phyloP scores from a whole-genome alignment of 2,113 vertebrate species.

The Bungarus multicinctus region DNA sequence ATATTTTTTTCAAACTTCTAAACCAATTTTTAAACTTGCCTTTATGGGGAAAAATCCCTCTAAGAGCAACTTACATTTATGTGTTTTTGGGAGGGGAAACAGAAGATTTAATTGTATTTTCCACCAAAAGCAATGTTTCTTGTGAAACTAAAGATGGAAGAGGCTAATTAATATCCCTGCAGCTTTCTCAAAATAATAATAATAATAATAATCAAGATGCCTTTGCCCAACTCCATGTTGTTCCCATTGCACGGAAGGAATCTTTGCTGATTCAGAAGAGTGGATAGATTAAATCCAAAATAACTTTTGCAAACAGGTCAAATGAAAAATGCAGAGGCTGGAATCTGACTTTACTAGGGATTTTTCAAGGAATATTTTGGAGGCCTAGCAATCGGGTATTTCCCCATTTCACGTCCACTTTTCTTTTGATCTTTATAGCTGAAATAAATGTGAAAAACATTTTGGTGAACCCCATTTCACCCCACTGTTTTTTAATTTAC shows the following conservation, averaged over 20 bases:
- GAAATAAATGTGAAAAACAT: background rate
- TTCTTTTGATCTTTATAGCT: background rate
- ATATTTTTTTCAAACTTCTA: background rate
- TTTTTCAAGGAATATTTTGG: background rate
- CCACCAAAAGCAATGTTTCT: background rate
- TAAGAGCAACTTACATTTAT: background rate
- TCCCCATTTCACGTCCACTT: background rate
- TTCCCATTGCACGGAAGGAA: background rate
- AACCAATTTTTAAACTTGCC: background rate
- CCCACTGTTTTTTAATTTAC: slow-evolving; percentile 62
- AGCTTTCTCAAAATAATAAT: background rate
- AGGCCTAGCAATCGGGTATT: background rate
- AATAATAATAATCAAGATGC: background rate
- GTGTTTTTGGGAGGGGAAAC: background rate
- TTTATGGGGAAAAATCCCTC: background rate
- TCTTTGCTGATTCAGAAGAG: background rate
- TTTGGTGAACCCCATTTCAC: background rate
- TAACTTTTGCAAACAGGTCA: background rate
- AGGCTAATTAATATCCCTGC: background rate
- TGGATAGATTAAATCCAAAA: background rate
- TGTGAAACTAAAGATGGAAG: background rate
- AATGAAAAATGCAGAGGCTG: background rate
- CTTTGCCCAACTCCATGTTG: background rate
- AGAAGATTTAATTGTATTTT: background rate
- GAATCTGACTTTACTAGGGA: background rate